A percentile compares a stretch with the other conserved stretches of the same genome.
Conservation (phyloP, 2,888 invertebrate species). For the Sinelater perroti region DNA sequence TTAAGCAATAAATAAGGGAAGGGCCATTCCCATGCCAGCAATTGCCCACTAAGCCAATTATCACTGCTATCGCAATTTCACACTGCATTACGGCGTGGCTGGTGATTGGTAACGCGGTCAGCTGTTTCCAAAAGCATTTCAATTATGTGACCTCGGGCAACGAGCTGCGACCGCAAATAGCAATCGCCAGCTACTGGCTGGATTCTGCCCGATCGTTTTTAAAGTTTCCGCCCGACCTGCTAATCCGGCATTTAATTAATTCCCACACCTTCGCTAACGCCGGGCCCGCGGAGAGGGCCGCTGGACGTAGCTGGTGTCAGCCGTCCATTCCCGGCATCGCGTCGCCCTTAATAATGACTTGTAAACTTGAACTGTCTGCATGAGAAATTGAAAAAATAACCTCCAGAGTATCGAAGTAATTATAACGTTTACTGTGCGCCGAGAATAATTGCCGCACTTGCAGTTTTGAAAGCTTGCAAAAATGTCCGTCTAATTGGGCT, state of each 20-base stretch:
- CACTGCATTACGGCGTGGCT: slow-evolving; percentile 2
- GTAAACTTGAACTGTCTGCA: no score
- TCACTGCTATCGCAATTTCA: slow-evolving; percentile 2
- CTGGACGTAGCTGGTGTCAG: no score
- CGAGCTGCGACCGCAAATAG: slow-evolving; percentile 1
- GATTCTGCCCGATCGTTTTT: slow-evolving; percentile 13
- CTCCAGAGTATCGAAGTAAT: no score
- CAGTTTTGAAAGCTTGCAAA: no score
- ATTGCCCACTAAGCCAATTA: not conserved
- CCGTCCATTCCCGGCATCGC: no score
- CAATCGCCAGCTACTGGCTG: slow-evolving; percentile 9
- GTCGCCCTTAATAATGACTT: no score
- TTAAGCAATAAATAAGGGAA: no score
- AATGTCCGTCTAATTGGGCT: no score
- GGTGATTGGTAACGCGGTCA: slow-evolving; percentile 13
- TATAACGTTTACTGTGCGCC: no score
- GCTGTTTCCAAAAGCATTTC: slow-evolving; percentile 12
- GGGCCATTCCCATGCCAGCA: no score
- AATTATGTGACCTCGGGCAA: slow-evolving; percentile 9
- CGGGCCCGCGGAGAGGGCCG: slow-evolving; percentile 2
- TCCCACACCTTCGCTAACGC: slow-evolving; percentile 10
- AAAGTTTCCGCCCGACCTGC: slow-evolving; percentile 3
- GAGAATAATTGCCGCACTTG: no score
- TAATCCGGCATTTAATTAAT: slow-evolving; percentile 7
- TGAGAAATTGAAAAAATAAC: no score